phyloP scores from a whole-genome alignment of 2,888 invertebrate genomes.

The Thelaira solivaga region DNA sequence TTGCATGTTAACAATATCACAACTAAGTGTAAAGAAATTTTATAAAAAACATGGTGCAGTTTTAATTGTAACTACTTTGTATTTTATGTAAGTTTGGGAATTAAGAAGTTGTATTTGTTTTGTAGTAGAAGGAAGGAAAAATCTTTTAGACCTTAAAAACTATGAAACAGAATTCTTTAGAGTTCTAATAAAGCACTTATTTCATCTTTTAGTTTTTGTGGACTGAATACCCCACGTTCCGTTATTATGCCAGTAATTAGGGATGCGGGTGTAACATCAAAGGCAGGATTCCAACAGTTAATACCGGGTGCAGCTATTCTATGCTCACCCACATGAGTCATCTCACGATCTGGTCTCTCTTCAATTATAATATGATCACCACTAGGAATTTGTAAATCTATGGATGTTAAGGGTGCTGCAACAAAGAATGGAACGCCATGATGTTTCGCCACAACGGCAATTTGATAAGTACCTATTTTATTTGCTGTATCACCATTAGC shows the following conservation, averaged over 20 bases:
- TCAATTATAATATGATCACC: constrained; percentile 96
- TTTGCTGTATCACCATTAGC: constrained; percentile 99
- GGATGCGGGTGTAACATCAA: constrained; percentile 96
- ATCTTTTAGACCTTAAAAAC: constrained; percentile 34
- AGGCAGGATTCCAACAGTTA: constrained; percentile 98
- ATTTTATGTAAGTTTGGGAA: constrained; percentile 20
- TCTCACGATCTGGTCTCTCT: constrained; percentile 92
- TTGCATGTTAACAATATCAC: constrained; percentile 61
- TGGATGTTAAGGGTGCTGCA: constrained; percentile 94
- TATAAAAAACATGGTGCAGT: constrained; percentile 52
- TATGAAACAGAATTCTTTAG: constrained; percentile 28
- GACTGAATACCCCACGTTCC: constrained; percentile 90
- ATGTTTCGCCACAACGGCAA: constrained; percentile 93
- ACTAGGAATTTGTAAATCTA: constrained; percentile 86
- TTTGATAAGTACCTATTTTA: constrained; percentile 98
- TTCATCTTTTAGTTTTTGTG: constrained; percentile 77
- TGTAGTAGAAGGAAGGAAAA: constrained; percentile 22
- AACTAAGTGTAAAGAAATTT: constrained; percentile 60
- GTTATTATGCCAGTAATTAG: constrained; percentile 97
- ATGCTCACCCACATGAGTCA: constrained; percentile 92
- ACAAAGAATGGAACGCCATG: constrained; percentile 97
- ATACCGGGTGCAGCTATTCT: constrained; percentile 95
- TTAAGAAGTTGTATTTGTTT: constrained; percentile 5
- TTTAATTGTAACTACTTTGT: constrained; percentile 47
- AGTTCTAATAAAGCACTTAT: constrained; percentile 66